Evolutionary conservation across 2,888 invertebrate genomes (phyloP).

Genomic region (Metallyticus violacea): DNA sequence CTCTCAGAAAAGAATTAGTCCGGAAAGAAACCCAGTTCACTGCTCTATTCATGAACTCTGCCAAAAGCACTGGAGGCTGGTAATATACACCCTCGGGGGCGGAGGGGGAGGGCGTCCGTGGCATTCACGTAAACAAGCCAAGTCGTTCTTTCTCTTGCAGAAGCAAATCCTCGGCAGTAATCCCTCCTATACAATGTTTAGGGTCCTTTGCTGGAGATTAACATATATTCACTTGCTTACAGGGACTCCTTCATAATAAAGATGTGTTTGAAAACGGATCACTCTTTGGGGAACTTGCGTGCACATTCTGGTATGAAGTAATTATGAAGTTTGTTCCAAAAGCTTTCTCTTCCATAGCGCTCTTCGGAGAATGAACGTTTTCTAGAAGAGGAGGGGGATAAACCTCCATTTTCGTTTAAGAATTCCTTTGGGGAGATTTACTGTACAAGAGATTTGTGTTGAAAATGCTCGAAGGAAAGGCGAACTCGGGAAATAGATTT

Average conservation of each 20-base stretch:
- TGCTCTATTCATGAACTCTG: neutral
- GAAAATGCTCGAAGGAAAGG: neutral
- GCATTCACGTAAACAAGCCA: neutral
- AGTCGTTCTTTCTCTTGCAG: neutral
- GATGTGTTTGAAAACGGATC: neutral
- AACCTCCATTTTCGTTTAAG: neutral
- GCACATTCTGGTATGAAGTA: neutral
- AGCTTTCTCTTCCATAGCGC: neutral
- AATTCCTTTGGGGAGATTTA: neutral
- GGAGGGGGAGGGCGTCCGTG: neutral
- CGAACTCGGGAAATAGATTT: neutral
- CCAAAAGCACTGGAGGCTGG: neutral
- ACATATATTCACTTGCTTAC: neutral
- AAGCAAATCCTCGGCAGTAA: neutral
- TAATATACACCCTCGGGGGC: neutral
- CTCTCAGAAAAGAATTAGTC: neutral
- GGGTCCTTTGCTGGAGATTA: neutral
- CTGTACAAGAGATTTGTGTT: neutral
- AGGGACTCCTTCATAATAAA: neutral
- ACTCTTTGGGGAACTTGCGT: neutral
- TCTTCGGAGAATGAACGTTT: no score
- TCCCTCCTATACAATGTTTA: neutral
- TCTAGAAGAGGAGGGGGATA: neutral
- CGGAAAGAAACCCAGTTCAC: neutral
- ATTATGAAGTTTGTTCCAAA: neutral